Base-by-base conservation (phyloP, 2,888 invertebrate species). In the Caenorhabditis sp. region DNA sequence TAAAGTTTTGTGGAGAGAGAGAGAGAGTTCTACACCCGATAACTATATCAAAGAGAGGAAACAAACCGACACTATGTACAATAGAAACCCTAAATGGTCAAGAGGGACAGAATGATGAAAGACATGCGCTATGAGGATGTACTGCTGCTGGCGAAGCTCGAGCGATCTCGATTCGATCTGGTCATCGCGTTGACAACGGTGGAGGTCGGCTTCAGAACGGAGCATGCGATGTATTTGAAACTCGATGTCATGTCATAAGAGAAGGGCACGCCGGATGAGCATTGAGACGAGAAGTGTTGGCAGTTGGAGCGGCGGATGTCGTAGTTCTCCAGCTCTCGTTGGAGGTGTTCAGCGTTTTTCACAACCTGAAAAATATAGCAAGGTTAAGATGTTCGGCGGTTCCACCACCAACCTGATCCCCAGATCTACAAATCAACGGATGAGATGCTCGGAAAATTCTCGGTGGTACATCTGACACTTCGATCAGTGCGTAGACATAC, bases 261-360 rank as follows among this genome's bases (percentile, higher is more conserved):
- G 73, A 88, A 85, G 1, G 82, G 56, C 0, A 82, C 80, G 24
- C 88, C 88, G 0, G 84, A 80, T 14, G 88, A 86, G 66, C 89
- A 89, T 19, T 82, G 69, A 3, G 86, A 85, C 4, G 88, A 83
- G 80, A 89, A 89, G 77, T 89, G 89, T 68, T 89, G 89, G 68
- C 89, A 89, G 82, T 89, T 89, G 35, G 81, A 73, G 28, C 85
- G 83, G 5, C 89, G 87, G 54, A 89, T 88, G 63, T 89, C 88
- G 76, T 89, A 89, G 73, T 54, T 77, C 38, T 70, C 80, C 22
- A 85, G 72, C 38, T 80, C 82, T 16, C 59, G 14, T 54, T 80
- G 84, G 0, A 84, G 69, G 8, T 77, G 66, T 49, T 84, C 73
- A 12, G 84, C 84, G n/a, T 54, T 59, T 35, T 81, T 80, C 7